Evolutionary conservation across 2,797 vertebrate species (phyloP).

Genomic region (Apogon hyalosoma): DNA sequence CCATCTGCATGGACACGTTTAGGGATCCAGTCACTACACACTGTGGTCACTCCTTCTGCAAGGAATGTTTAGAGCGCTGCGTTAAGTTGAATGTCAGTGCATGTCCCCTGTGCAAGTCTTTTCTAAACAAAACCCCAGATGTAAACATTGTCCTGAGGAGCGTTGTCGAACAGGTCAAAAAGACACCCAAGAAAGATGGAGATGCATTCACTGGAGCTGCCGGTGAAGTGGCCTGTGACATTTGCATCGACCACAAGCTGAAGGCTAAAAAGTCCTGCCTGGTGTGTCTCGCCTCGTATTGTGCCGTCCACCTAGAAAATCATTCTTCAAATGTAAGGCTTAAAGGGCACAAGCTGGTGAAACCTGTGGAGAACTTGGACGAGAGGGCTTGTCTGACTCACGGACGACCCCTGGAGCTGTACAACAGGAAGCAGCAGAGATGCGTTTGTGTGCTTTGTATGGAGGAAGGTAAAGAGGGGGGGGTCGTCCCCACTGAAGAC

Average conservation of each 20-base stretch:
- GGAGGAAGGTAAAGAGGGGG: slow-evolving; percentile 39
- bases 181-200: rapidly evolving
- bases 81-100: rapidly evolving
- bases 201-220: background rate
- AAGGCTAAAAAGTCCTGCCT: slow-evolving; percentile 79
- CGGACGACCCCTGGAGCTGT: slow-evolving; percentile 78
- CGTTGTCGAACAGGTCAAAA: slow-evolving; percentile 32
- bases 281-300: slow-evolving; percentile 77
- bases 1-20: slow-evolving; percentile 68
- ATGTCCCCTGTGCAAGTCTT: slow-evolving; percentile 70
- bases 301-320: slow-evolving; percentile 61
- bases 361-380: slow-evolving; percentile 67
- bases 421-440: slow-evolving; percentile 42
- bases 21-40: slow-evolving; percentile 65
- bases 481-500: slow-evolving; percentile 62
- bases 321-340: slow-evolving; percentile 50
- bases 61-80: slow-evolving; percentile 19
- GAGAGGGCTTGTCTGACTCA: slow-evolving; percentile 74
- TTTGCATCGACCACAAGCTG: slow-evolving; percentile 58
- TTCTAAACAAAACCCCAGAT: rapidly evolving
- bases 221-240: slow-evolving; percentile 70
- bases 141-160: slow-evolving; percentile 63
- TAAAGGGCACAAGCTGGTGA: slow-evolving; percentile 78
- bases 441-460: slow-evolving; percentile 77
- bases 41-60: slow-evolving; percentile 80